These are phyloP conservation scores for Amiota communis DNA, from an alignment of 2,888 invertebrate species.

Conservation along the genomic window DNA sequence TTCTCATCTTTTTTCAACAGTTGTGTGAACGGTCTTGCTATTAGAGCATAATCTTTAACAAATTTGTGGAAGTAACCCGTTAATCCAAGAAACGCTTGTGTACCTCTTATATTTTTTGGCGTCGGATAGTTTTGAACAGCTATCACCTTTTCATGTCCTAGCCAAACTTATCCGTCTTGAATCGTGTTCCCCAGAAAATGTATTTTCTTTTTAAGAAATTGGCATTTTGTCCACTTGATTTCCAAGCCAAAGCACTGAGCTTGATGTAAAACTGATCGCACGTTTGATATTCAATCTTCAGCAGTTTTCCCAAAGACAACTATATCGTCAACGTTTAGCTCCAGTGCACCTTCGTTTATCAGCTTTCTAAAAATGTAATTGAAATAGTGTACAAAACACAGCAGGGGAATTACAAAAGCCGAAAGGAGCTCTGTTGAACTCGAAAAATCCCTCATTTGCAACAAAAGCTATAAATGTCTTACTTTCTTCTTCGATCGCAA, in stretches of 20 bases:
- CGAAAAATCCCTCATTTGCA: conserved; percentile 1
- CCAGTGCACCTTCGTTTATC: conserved; percentile 29
- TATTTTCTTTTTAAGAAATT: conserved; percentile 27
- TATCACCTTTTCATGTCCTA: conserved; percentile 33
- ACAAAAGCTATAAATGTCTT: conserved; percentile 30
- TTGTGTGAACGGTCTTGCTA: neutral
- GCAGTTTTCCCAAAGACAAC: conserved; percentile 38
- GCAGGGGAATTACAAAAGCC: conserved; percentile 39
- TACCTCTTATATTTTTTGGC: neutral
- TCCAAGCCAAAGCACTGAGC: conserved; percentile 37
- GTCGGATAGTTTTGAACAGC: conserved; percentile 33
- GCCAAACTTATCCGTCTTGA: conserved; percentile 30
- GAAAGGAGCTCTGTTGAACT: conserved; percentile 30
- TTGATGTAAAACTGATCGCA: conserved; percentile 35
- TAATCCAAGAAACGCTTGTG: conserved; percentile 1
- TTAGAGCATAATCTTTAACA: conserved; percentile 10
- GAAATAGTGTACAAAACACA: conserved; percentile 36
- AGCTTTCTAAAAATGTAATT: conserved; percentile 38
- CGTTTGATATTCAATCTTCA: conserved; percentile 32
- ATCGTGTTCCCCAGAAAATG: conserved; percentile 26
- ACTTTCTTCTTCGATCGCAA: conserved; percentile 32
- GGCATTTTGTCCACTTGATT: conserved; percentile 46
- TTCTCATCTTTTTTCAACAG: conserved; percentile 16
- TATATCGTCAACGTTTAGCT: conserved; percentile 37
- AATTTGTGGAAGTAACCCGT: conserved; percentile 15